Conservation (phyloP, 2,888 invertebrate genomes). For the Therioaphis trifolii region DNA sequence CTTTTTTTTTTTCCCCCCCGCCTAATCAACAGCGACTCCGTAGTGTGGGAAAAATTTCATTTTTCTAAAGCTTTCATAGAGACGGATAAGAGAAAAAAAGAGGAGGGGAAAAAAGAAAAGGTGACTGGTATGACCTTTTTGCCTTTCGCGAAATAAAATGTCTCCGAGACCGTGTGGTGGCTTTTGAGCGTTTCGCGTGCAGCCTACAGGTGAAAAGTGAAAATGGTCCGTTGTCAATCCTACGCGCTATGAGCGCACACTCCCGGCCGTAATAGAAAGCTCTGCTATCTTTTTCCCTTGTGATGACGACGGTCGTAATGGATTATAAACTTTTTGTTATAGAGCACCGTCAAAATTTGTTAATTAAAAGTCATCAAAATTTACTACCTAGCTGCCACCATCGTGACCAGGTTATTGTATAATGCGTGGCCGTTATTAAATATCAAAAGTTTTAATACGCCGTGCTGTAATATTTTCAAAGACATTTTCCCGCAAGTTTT, state of each 20-base stretch:
- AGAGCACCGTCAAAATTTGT: conserved; percentile 22
- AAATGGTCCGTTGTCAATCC: background rate
- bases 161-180: background rate
- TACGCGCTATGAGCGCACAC: background rate
- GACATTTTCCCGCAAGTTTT: background rate
- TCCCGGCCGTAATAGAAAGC: background rate
- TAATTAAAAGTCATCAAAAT: conserved; percentile 42
- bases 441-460: background rate
- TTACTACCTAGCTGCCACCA: background rate
- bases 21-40: background rate
- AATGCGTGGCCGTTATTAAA: background rate
- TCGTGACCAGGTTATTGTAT: background rate
- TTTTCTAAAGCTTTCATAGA: background rate
- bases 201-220: background rate
- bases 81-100: background rate
- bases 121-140: background rate
- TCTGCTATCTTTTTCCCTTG: background rate
- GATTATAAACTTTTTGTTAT: conserved; percentile 31
- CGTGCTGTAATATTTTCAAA: background rate
- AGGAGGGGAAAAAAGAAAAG: background rate
- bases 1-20: background rate
- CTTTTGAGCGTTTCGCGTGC: background rate
- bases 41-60: background rate
- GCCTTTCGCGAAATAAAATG: background rate
- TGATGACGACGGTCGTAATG: conserved; percentile 10